Conservation (phyloP, 2,113 vertebrate species). For the rat (Rattus norvegicus) region GRCr8 NC_086037.1:38465501-38466000, state of each 20-base stretch:
- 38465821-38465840: slow-evolving; percentile 64
- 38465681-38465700: neutral
- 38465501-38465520: accelerated
- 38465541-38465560: neutral
- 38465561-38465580: too few species aligned
- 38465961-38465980: neutral
- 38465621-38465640: neutral
- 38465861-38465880: neutral
- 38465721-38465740: neutral
- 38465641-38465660: neutral
- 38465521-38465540: neutral
- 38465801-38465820: slow-evolving; percentile 54
- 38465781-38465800: neutral
- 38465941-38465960: neutral
- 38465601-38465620: neutral
- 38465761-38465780: neutral
- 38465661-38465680: neutral
- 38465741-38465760: neutral
- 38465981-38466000: neutral
- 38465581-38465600: neutral
- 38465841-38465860: slow-evolving; percentile 9
- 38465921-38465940: neutral
- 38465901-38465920: neutral
- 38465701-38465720: neutral
- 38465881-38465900: slow-evolving; percentile 58